Evolutionary conservation across 2,113 vertebrate species (phyloP).

Genomic region (Callionymus lyra): DNA sequence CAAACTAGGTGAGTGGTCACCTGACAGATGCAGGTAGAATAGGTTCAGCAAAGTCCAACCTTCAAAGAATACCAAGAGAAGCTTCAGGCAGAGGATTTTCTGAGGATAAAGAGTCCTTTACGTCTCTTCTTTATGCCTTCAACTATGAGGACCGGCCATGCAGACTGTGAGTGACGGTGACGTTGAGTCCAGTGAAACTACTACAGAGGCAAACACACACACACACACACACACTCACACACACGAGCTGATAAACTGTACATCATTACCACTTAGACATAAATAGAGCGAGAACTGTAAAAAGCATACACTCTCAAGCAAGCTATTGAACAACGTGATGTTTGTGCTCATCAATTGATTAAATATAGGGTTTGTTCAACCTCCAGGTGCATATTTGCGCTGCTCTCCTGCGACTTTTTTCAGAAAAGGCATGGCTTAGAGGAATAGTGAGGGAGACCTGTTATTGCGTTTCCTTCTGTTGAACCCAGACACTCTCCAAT

Average conservation of each 20-base stretch:
- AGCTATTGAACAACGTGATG: slow-evolving; percentile 31
- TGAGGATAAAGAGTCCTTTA: slow-evolving; percentile 4
- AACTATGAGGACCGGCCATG: slow-evolving; percentile 31
- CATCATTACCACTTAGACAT: slow-evolving; percentile 25
- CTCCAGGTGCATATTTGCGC: slow-evolving; percentile 28
- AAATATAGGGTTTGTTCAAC: slow-evolving; percentile 15
- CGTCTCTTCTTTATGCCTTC: slow-evolving; percentile 18
- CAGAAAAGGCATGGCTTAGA: slow-evolving; percentile 38
- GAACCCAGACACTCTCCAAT: too few species aligned
- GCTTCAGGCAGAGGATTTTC: slow-evolving; percentile 6
- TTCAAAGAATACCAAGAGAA: slow-evolving; percentile 1
- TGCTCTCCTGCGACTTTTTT: too few species aligned
- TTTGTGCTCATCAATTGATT: slow-evolving; percentile 47
- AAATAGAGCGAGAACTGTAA: slow-evolving; percentile 25
- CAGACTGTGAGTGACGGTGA: slow-evolving; percentile 35
- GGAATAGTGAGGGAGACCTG: slow-evolving; percentile 18
- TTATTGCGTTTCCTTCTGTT: slow-evolving; percentile 24
- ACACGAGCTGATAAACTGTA: slow-evolving; percentile 31
- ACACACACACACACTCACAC: slow-evolving; percentile 23
- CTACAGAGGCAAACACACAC: slow-evolving; percentile 20
- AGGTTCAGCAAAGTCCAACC: not conserved
- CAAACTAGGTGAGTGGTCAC: too few species aligned
- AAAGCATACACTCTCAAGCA: slow-evolving; percentile 35
- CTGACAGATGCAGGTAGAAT: too few species aligned
- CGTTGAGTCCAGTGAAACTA: slow-evolving; percentile 21